These are phyloP conservation scores for Choreutis nemorana DNA, from an alignment of 2,888 invertebrate genomes.

Conservation along the genomic window DNA sequence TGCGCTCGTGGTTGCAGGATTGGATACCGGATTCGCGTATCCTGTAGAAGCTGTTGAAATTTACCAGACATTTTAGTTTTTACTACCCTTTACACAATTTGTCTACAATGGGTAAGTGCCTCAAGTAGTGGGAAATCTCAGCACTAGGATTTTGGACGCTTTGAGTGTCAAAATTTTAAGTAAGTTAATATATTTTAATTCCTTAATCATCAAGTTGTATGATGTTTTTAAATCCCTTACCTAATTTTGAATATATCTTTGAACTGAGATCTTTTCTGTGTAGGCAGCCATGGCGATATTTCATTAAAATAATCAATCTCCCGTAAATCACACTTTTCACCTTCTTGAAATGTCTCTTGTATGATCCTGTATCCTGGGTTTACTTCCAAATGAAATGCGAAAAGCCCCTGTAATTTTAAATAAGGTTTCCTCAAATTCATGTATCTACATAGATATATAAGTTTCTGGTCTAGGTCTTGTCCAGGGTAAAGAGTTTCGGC, in stretches of 20 bases:
- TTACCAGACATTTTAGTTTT: background rate
- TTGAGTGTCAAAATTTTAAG: too few species aligned
- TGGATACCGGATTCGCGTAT: slow-evolving; percentile 67
- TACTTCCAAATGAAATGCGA: slow-evolving; percentile 56
- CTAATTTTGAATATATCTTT: slow-evolving; percentile 36
- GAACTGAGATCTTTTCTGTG: slow-evolving; percentile 38
- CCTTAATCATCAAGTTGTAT: too few species aligned
- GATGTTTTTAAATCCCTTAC: too few species aligned
- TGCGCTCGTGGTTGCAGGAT: slow-evolving; percentile 22
- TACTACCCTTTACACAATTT: background rate
- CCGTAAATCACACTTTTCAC: slow-evolving; percentile 65
- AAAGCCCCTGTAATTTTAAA: slow-evolving; percentile 41
- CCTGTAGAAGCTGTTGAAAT: slow-evolving; percentile 44
- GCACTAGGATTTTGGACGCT: background rate
- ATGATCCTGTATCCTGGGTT: slow-evolving; percentile 55
- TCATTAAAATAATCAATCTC: slow-evolving; percentile 45
- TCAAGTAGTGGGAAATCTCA: background rate
- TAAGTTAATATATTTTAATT: too few species aligned
- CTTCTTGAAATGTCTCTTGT: slow-evolving; percentile 60
- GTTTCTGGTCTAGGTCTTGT: background rate
- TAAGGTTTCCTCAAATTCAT: background rate
- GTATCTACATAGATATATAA: background rate
- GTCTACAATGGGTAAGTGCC: background rate
- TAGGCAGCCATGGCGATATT: slow-evolving; percentile 29
- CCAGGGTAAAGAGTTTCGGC: too few species aligned